Evolutionary conservation across 37 sponge, comb jelly and placozoan species (phyloP).

Genomic region (Ianthella basta): DNA sequence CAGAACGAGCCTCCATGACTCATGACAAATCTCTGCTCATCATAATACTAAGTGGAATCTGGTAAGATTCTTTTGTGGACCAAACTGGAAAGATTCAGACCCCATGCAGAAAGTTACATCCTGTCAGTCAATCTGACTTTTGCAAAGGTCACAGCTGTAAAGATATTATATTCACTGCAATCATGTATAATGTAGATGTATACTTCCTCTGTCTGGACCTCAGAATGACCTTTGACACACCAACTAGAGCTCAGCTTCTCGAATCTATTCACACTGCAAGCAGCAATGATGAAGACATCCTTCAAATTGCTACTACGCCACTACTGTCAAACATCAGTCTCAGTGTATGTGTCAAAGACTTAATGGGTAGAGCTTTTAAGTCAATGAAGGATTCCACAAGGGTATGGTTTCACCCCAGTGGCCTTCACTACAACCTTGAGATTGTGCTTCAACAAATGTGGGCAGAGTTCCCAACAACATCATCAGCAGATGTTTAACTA

Average conservation of each 20-base stretch:
- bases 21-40: not conserved
- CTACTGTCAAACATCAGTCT: conserved; percentile 7
- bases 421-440: conserved; percentile 14
- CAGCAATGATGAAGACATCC: not conserved
- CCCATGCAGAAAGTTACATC: not conserved
- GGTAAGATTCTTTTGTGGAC: not conserved
- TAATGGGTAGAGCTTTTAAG: not conserved
- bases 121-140: conserved; percentile 11
- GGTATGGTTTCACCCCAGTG: conserved; percentile 1
- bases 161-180: not conserved
- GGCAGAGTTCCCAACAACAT: not conserved
- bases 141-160: not conserved
- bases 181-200: not conserved
- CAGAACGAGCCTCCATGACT: conserved; percentile 4
- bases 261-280: not conserved
- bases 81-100: not conserved
- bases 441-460: not conserved
- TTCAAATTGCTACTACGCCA: not conserved
- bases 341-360: not conserved
- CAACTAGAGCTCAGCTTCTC: not conserved
- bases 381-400: conserved; percentile 1
- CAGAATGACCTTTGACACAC: conserved; percentile 14
- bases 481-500: not conserved
- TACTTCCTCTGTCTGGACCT: conserved; percentile 17
- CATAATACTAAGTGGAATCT: not conserved